Evolutionary conservation across 2,888 invertebrate genomes (phyloP), one percentile per base, ranked within the genome.

Genomic region (Ellobium chinense): DNA sequence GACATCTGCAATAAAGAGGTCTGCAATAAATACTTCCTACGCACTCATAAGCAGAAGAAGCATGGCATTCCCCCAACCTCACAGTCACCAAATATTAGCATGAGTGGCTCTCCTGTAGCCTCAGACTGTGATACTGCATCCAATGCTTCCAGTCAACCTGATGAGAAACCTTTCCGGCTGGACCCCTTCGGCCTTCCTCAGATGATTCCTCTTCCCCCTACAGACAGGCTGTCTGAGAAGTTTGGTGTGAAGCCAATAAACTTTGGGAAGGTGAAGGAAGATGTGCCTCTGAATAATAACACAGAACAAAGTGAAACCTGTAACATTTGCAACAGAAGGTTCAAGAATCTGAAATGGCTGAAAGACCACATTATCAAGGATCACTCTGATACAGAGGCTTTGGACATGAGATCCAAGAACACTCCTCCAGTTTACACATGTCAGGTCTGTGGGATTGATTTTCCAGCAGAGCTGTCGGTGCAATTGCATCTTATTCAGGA

Each of bases 401-500:
- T 87, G 73, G 87, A 88, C 74, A 81, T 86, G 73, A 56, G 83
- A 21, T 65, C 80, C 14, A 66, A 73, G 46, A 36, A 36, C n/a
- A 66, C 80, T 29, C 36, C 37, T 65, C 80, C 66, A n/a, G 34
- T 80, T 5, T 80, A 89, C 69, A 88, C 88, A 62, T 92, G 92
- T 82, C 86, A 92, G 68, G 87, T 93, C 36, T 94, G 94, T 87
- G 92, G 92, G 62, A 89, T 91, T 78, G 87, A 88, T 65, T 93
- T 93, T 84, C 88, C 91, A 56, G 93, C 93, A 84, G 89, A 92
- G 75, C 89, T 91, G 68, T 90, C 91, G 27, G 91, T 94, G 83
- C 93, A 94, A 85, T 89, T 94, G 27, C 94, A 94, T 88, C 90
- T 94, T 86, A 92, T 94, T 80, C 93, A 93, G 85, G 93, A 92